Evolutionary conservation across 37 sponge, comb jelly and placozoan species (phyloP).

Genomic region (Ianthella basta): DNA sequence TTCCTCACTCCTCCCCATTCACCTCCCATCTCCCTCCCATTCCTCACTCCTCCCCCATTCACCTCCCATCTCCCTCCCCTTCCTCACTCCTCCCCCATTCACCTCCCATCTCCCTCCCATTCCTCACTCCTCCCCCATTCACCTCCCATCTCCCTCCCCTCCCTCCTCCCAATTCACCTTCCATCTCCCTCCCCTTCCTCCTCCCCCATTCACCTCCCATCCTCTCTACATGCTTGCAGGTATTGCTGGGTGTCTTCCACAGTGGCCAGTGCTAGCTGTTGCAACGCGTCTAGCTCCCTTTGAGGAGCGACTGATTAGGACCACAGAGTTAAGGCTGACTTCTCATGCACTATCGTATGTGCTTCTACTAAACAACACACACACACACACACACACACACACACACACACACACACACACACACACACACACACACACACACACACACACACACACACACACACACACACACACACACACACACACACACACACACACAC

Average conservation of each 20-base stretch:
- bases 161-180: background rate
- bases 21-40: background rate
- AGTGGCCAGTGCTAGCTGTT: background rate
- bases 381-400: too few species aligned
- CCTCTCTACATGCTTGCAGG: background rate
- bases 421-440: conserved; percentile 5
- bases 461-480: background rate
- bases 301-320: background rate
- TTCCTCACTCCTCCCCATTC: background rate
- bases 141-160: background rate
- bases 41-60: background rate
- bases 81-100: background rate
- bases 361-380: too few species aligned
- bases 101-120: background rate
- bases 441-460: background rate
- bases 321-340: background rate
- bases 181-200: too few species aligned
- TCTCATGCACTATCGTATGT: too few species aligned
- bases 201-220: background rate
- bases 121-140: background rate
- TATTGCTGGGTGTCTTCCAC: background rate
- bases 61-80: background rate
- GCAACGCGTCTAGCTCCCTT: background rate
- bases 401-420: too few species aligned
- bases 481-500: background rate